These are phyloP conservation scores for Seira musarum DNA, from an alignment of 2,888 invertebrate genomes.

Conservation along the genomic window DNA sequence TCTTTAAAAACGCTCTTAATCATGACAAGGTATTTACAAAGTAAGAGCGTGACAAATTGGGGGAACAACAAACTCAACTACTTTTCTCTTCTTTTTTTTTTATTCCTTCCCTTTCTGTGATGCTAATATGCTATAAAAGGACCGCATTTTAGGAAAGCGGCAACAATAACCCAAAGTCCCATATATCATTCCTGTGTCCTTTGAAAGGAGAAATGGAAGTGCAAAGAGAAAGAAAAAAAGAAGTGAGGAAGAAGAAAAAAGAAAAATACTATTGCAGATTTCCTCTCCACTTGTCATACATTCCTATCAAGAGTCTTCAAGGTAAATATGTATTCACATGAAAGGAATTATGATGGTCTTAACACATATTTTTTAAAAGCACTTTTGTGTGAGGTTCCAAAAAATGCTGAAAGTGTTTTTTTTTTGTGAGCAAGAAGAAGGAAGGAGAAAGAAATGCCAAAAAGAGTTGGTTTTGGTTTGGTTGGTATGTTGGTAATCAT, in stretches of 20 bases:
- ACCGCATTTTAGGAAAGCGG: constrained; percentile 6
- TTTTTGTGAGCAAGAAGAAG: too few relatives aligned
- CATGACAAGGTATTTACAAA: constrained; percentile 36
- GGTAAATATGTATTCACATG: not conserved
- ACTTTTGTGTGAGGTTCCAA: not conserved
- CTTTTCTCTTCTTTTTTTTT: constrained; percentile 36
- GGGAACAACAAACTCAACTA: constrained; percentile 33
- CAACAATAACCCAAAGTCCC: constrained; percentile 24
- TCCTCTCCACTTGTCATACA: not conserved
- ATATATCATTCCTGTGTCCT: constrained; percentile 42
- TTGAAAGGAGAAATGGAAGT: constrained; percentile 1
- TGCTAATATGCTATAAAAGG: not conserved
- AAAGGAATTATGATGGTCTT: not conserved
- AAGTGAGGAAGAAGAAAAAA: not conserved
- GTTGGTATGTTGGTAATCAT: not conserved
- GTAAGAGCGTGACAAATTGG: constrained; percentile 44
- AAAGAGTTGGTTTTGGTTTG: too few relatives aligned
- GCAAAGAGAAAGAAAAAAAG: not conserved
- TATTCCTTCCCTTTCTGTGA: constrained; percentile 14
- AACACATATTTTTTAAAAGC: not conserved
- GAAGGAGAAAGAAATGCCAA: not conserved
- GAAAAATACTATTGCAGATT: not conserved
- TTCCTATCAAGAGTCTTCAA: not conserved
- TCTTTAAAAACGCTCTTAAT: not conserved
- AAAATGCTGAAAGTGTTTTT: constrained; percentile 45